Percentiles rank a stretch among this genome's conserved stretches.
phyloP scores from a whole-genome alignment of 2,797 vertebrate genomes.

The Nannoperca australis region DNA sequence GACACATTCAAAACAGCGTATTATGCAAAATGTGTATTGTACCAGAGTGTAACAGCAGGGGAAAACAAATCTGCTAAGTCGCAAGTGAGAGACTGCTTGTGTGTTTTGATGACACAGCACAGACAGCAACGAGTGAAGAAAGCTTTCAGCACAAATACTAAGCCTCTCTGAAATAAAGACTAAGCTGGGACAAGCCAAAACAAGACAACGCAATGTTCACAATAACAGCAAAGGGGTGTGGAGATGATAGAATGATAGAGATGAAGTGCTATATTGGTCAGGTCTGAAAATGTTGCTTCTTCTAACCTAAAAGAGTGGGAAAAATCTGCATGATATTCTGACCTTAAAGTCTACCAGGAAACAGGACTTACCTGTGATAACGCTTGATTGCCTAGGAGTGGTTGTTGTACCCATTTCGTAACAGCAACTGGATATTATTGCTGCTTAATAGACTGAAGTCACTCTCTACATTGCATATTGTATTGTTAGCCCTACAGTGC shows the following conservation, averaged over 20 bases:
- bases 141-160: background rate
- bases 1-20: slow-evolving; percentile 19
- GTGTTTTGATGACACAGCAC: background rate
- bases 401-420: slow-evolving; percentile 35
- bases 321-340: background rate
- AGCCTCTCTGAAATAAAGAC: slow-evolving; percentile 14
- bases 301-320: background rate
- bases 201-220: background rate
- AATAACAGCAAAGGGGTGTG: slow-evolving; percentile 1
- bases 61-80: background rate
- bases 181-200: slow-evolving; percentile 11
- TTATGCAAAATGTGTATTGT: slow-evolving; percentile 19
- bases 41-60: background rate
- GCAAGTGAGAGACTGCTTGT: background rate
- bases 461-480: background rate
- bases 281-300: background rate
- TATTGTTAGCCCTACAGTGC: background rate
- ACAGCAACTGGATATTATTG: slow-evolving; percentile 27
- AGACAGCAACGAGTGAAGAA: background rate
- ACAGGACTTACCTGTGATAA: slow-evolving; percentile 4
- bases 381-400: slow-evolving; percentile 27
- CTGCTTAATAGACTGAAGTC: background rate
- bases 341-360: slow-evolving; percentile 14
- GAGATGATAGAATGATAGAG: background rate
- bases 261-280: background rate